Percentiles rank a stretch among this genome's conserved stretches.
These are phyloP conservation scores for Zaprionus nigranus DNA, from an alignment of 1,140 invertebrate species.

Conservation along the genomic window DNA sequence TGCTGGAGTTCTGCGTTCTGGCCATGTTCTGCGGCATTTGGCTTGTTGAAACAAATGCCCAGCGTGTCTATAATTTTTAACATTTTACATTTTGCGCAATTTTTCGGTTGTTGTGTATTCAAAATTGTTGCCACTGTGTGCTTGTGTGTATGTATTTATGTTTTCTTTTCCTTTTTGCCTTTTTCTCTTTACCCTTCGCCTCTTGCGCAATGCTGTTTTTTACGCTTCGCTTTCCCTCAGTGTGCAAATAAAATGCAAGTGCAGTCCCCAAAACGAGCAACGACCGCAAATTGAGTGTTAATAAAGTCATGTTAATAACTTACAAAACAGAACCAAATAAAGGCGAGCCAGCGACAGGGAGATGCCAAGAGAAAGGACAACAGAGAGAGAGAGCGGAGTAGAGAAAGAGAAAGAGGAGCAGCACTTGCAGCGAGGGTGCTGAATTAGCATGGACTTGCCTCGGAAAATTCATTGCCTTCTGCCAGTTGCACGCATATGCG, in stretches of 20 bases:
- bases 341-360: not conserved
- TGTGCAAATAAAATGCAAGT: slow-evolving; percentile 75
- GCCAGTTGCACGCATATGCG: slow-evolving; percentile 48
- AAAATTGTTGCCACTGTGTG: slow-evolving; percentile 38
- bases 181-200: not conserved
- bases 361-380: not conserved
- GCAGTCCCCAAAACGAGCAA: slow-evolving; percentile 45
- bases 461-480: slow-evolving; percentile 64
- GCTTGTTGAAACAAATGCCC: slow-evolving; percentile 70
- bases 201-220: slow-evolving; percentile 43
- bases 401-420: not conserved
- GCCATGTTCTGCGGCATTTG: slow-evolving; percentile 63
- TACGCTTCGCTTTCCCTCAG: slow-evolving; percentile 44
- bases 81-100: slow-evolving; percentile 44
- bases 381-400: not conserved
- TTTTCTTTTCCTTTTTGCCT: not conserved
- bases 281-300: slow-evolving; percentile 80
- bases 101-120: slow-evolving; percentile 52
- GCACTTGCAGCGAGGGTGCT: not conserved
- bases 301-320: slow-evolving; percentile 83
- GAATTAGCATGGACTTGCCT: slow-evolving; percentile 53
- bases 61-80: slow-evolving; percentile 72
- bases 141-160: not conserved
- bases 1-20: not conserved
- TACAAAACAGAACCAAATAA: slow-evolving; percentile 40